Percentiles rank a stretch among this genome's conserved stretches.
phyloP scores from a whole-genome alignment of 2,888 invertebrate species.

The Drymonia ruficornis region DNA sequence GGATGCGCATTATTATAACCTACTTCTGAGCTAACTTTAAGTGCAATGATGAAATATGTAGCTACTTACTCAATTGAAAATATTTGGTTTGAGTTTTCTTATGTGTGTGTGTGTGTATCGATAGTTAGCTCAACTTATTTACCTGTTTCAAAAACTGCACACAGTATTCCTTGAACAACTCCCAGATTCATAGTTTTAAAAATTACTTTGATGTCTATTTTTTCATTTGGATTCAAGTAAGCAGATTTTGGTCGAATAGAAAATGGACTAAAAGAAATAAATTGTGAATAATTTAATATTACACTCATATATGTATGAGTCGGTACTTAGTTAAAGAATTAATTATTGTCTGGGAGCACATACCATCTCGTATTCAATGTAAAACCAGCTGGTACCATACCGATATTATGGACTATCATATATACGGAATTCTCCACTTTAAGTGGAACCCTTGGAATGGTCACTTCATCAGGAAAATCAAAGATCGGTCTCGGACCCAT shows the following conservation, averaged over 20 bases:
- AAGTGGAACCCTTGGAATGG: slow-evolving; percentile 62
- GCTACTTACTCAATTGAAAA: neutral
- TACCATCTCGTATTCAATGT: slow-evolving; percentile 66
- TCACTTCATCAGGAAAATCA: slow-evolving; percentile 67
- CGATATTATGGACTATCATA: slow-evolving; percentile 60
- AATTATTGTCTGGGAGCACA: slow-evolving; percentile 10
- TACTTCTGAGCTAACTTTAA: too few relatives aligned
- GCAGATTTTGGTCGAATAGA: slow-evolving; percentile 80
- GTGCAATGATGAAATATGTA: too few relatives aligned
- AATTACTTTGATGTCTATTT: slow-evolving; percentile 74
- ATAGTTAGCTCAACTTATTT: slow-evolving; percentile 6
- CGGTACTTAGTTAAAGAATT: neutral
- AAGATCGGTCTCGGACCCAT: slow-evolving; percentile 75
- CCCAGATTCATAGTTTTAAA: slow-evolving; percentile 80
- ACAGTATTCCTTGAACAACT: slow-evolving; percentile 57
- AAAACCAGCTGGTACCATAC: slow-evolving; percentile 62
- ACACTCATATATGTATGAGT: slow-evolving; percentile 4
- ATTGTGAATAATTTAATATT: slow-evolving; percentile 2
- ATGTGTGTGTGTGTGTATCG: too few relatives aligned
- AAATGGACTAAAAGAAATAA: slow-evolving; percentile 72
- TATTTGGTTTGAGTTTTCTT: neutral
- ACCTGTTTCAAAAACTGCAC: slow-evolving; percentile 72
- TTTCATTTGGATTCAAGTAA: slow-evolving; percentile 74
- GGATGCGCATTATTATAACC: too few relatives aligned
- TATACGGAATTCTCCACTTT: slow-evolving; percentile 60